Evolutionary conservation across 2,888 invertebrate species (phyloP).

Genomic region (Anthophora plumipes): DNA sequence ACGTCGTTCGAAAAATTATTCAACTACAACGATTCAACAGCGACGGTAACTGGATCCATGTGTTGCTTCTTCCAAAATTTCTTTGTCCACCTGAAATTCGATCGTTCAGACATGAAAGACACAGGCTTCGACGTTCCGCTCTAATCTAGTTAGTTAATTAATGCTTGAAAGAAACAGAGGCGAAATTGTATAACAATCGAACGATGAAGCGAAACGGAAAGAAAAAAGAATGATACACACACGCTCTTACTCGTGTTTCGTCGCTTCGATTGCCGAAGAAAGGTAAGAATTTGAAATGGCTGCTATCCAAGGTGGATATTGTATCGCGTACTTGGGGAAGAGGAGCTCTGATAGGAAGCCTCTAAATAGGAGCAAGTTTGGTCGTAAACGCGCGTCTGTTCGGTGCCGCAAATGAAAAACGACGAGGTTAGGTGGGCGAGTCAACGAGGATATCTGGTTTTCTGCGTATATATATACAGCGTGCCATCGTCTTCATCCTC

Average conservation of each 20-base stretch:
- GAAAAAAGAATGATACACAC: no score
- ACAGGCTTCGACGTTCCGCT: background rate
- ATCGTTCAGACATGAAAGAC: background rate
- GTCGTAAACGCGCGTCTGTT: conserved; percentile 67
- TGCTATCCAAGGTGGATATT: background rate
- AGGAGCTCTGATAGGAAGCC: conserved; percentile 51
- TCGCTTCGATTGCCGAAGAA: background rate
- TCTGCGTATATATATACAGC: conserved; percentile 55
- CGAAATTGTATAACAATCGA: conserved; percentile 6
- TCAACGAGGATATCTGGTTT: conserved; percentile 67
- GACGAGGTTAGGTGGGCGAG: conserved; percentile 48
- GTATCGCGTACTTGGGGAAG: background rate
- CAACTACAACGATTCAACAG: no score
- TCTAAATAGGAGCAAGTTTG: conserved; percentile 66
- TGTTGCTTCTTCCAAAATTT: background rate
- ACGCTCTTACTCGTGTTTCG: background rate
- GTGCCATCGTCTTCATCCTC: conserved; percentile 43
- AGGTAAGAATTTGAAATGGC: conserved; percentile 1
- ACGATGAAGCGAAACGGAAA: background rate
- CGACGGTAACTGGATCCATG: no score
- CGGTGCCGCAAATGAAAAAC: conserved; percentile 63
- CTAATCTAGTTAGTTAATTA: conserved; percentile 21
- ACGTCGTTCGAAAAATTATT: no score
- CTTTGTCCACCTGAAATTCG: conserved; percentile 17
- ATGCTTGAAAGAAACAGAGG: conserved; percentile 4